Base-by-base conservation (phyloP, 1,140 invertebrate genomes). In the Philopotamus ludificatus region DNA sequence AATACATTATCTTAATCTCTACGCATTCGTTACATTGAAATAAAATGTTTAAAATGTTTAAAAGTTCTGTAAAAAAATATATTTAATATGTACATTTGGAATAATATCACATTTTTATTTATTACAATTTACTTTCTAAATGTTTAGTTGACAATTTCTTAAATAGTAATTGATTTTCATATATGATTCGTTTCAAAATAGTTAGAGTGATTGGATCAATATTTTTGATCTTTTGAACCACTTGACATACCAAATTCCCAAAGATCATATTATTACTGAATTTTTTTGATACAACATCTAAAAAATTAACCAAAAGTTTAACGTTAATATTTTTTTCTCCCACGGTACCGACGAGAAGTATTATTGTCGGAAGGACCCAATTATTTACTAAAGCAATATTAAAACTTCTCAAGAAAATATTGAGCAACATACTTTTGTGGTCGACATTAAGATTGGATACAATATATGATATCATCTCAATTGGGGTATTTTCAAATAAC, bases 281-380 rank as follows among this genome's bases (percentile, higher is more conserved):
- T 39, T 20, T 18, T 41, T 39, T 41, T 8, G 53, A 34, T 21
- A 12, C 15, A 18, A 39, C 1, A 26, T 42, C 16, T 34, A 57
- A 39, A 41, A 41, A 57, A 2, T 57, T 34, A 1, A 57, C 15
- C 1, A 53, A 26, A 8, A 16, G 15, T 22, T 18, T 22, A 26
- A 7, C 10, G 10, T 7, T 25, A 25, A 23, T 18, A 7, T 57
- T 41, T 18, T 15, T 22, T 15, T 41, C 16, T 2, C 10, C 15
- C n/a, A 20, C 10, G 8, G 53, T 18, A 39, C 41, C 41, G 9
- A 39, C 15, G 20, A 57, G 53, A 15, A 18, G n/a, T 16, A 41
- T 18, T 26, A 57, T 57, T 57, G 41, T 57, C 9, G 34, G 53
- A 7, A 57, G 18, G n/a, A 42, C 26, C 53, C 53, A 57, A 39